Evolutionary conservation across 1,140 invertebrate species (phyloP).

Genomic region (Drosophila littoralis): DNA sequence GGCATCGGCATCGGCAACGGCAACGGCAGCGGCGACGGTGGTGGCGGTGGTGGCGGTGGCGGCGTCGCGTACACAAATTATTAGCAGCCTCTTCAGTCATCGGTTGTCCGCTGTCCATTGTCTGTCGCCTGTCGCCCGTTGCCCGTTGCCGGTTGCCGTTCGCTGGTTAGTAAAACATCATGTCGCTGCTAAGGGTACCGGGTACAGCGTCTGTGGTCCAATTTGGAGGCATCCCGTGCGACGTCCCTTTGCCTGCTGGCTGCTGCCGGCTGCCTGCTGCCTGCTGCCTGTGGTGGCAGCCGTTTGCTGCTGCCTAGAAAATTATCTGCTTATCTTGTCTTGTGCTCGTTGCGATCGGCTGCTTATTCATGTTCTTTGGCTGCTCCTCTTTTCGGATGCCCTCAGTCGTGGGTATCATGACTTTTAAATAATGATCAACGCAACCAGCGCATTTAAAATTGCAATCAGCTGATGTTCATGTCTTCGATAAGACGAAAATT

Average conservation of each 20-base stretch:
- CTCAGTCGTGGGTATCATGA: constrained; percentile 19
- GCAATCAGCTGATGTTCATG: constrained; percentile 1
- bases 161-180: constrained; percentile 80
- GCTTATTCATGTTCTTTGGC: constrained; percentile 78
- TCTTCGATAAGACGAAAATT: not conserved
- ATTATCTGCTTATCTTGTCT: constrained; percentile 84
- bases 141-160: constrained; percentile 28
- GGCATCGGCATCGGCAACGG: constrained; percentile 23
- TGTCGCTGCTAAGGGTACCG: constrained; percentile 75
- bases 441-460: constrained; percentile 8
- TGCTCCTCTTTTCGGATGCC: constrained; percentile 44
- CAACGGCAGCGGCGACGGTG: not conserved
- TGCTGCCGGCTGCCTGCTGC: constrained; percentile 38
- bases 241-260: constrained; percentile 9
- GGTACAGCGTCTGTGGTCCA: constrained; percentile 79
- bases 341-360: constrained; percentile 79
- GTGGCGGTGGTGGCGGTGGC: constrained; percentile 35
- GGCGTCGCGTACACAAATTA: constrained; percentile 76
- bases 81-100: constrained; percentile 63
- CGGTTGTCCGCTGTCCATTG: constrained; percentile 15
- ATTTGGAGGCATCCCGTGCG: constrained; percentile 64
- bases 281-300: constrained; percentile 50
- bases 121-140: not conserved
- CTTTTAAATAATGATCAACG: constrained; percentile 16
- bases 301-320: constrained; percentile 69